Conservation (phyloP, 2,797 vertebrate genomes). For the Melanogrammus aeglefinus region DNA sequence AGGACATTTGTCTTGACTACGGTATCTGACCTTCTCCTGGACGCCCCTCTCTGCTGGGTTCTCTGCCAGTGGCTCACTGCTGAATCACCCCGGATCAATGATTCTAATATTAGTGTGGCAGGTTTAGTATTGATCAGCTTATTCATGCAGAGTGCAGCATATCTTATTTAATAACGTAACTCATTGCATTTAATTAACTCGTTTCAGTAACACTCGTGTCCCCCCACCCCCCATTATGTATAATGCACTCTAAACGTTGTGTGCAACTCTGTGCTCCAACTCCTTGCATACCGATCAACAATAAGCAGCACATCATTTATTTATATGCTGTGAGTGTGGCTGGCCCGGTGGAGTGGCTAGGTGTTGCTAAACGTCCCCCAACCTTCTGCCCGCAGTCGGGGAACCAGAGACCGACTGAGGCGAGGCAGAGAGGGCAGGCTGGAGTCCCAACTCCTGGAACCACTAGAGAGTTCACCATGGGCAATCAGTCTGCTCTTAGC, state of each 20-base stretch:
- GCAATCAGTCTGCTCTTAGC: background rate
- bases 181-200: slow-evolving; percentile 62
- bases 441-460: too few species aligned
- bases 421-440: background rate
- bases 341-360: background rate
- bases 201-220: slow-evolving; percentile 45
- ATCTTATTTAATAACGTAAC: slow-evolving; percentile 68
- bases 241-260: slow-evolving; percentile 38
- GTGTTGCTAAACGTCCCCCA: background rate
- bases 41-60: slow-evolving; percentile 58
- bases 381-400: background rate
- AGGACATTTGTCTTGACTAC: slow-evolving; percentile 65
- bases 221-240: slow-evolving; percentile 20
- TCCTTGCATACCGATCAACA: background rate
- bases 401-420: background rate
- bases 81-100: slow-evolving; percentile 72
- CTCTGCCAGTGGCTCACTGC: slow-evolving; percentile 57
- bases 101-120: slow-evolving; percentile 71
- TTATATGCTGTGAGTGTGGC: background rate
- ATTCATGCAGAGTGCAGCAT: slow-evolving; percentile 68
- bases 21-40: slow-evolving; percentile 64
- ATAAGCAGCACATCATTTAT: background rate
- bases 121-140: slow-evolving; percentile 66
- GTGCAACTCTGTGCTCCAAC: slow-evolving; percentile 15
- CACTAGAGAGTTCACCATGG: background rate